Percentiles rank a stretch among this genome's conserved stretches.
Evolutionary conservation across 2,797 vertebrate genomes (phyloP).

Genomic region (Pseudomugil tenellus): DNA sequence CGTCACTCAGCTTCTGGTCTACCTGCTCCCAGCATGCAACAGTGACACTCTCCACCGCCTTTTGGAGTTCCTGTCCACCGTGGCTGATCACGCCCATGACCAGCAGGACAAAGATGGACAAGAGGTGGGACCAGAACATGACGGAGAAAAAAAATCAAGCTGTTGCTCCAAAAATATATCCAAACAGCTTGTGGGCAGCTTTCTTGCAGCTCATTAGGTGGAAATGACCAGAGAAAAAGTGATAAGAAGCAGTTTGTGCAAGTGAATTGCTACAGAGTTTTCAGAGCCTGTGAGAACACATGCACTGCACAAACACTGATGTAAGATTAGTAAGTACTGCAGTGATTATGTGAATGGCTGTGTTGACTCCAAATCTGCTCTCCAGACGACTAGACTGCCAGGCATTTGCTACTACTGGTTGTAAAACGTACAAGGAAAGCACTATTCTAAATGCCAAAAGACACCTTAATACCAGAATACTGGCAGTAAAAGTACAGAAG

Average conservation of each 20-base stretch:
- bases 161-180: background rate
- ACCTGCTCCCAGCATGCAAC: constrained; percentile 96
- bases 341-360: constrained; percentile 7
- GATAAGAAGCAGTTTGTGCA: constrained; percentile 37
- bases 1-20: constrained; percentile 90
- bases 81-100: constrained; percentile 89
- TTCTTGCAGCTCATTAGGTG: constrained; percentile 27
- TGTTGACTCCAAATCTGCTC: constrained; percentile 15
- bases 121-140: constrained; percentile 78
- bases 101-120: constrained; percentile 87
- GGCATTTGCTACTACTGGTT: background rate
- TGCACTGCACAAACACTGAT: constrained; percentile 8
- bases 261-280: constrained; percentile 19
- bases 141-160: background rate
- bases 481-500: background rate
- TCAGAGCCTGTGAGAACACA: constrained; percentile 5
- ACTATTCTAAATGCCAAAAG: background rate
- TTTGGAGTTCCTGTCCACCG: constrained; percentile 91
- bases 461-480: background rate
- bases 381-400: background rate
- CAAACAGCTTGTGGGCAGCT: background rate
- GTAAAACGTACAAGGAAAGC: background rate
- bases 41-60: constrained; percentile 95
- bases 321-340: constrained; percentile 7
- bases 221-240: constrained; percentile 31